Conservation (phyloP, 2,797 vertebrate species). For the Sus cebifrons region DNA sequence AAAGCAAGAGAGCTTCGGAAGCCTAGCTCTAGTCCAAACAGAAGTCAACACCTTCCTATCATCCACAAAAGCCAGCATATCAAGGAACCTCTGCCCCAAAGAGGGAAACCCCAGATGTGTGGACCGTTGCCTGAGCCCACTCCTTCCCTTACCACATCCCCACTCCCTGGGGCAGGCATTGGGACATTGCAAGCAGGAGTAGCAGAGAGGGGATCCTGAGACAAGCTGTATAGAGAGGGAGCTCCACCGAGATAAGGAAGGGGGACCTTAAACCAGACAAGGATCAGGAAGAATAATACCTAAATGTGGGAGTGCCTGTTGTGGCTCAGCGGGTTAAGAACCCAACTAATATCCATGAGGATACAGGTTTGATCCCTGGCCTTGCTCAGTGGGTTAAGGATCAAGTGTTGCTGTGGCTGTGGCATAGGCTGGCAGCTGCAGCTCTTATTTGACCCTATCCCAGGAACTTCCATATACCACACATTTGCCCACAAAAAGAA, state of each 20-base stretch:
- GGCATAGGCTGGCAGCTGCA: no score
- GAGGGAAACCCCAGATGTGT: not conserved
- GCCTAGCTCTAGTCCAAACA: not conserved
- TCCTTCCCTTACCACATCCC: not conserved
- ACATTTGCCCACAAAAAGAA: no score
- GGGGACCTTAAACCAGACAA: not conserved
- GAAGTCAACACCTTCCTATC: no score
- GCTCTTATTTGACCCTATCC: no score
- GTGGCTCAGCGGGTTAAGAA: no score
- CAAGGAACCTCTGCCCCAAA: not conserved
- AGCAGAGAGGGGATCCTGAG: not conserved
- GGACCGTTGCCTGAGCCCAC: accelerated
- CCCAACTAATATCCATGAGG: no score
- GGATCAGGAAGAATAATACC: not conserved
- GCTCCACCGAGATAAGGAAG: no score
- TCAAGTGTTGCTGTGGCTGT: no score
- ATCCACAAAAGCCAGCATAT: not conserved
- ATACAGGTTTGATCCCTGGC: no score
- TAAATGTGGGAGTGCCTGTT: no score
- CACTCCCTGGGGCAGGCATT: not conserved
- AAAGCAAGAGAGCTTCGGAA: not conserved
- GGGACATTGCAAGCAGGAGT: not conserved
- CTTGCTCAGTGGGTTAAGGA: no score
- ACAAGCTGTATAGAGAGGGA: not conserved
- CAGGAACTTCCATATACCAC: no score